phyloP scores from a whole-genome alignment of 2,888 invertebrate species.

The Heliconius sara region DNA sequence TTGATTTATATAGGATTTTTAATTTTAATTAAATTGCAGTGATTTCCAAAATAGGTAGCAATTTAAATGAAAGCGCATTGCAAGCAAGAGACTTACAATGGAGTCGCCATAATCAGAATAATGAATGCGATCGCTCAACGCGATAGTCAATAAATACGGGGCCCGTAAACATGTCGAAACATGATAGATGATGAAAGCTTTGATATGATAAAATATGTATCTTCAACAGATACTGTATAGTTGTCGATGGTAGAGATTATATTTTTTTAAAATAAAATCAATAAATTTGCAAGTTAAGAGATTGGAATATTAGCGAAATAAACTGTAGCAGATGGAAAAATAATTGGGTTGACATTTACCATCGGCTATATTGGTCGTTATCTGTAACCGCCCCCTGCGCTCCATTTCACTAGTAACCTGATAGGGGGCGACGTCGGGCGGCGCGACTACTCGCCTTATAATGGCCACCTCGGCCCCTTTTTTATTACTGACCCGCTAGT shows the following conservation, averaged over 20 bases:
- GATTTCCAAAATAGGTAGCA: conserved; percentile 34
- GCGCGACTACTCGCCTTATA: conserved; percentile 75
- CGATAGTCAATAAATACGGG: conserved; percentile 76
- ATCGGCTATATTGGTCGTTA: conserved; percentile 79
- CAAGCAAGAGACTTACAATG: conserved; percentile 44
- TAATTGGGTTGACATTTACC: conserved; percentile 73
- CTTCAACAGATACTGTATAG: conserved; percentile 48
- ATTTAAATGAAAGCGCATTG: conserved; percentile 44
- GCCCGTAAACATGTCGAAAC: conserved; percentile 77
- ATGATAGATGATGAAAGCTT: conserved; percentile 78
- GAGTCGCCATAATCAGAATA: conserved; percentile 67
- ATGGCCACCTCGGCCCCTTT: conserved; percentile 81
- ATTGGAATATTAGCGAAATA: conserved; percentile 26
- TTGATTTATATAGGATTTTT: conserved; percentile 66
- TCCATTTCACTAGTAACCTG: conserved; percentile 82
- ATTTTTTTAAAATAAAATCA: conserved; percentile 23
- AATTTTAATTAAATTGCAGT: conserved; percentile 43
- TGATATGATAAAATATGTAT: conserved; percentile 74
- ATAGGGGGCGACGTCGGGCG: conserved; percentile 80
- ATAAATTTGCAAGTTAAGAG: conserved; percentile 15
- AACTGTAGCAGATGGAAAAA: conserved; percentile 44
- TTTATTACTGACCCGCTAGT: conserved; percentile 84
- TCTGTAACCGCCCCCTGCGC: conserved; percentile 80
- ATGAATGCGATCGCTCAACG: conserved; percentile 74
- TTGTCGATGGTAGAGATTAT: conserved; percentile 28